Evolutionary conservation across 2,888 invertebrate species (phyloP).

Genomic region (Dasypogon diadema): DNA sequence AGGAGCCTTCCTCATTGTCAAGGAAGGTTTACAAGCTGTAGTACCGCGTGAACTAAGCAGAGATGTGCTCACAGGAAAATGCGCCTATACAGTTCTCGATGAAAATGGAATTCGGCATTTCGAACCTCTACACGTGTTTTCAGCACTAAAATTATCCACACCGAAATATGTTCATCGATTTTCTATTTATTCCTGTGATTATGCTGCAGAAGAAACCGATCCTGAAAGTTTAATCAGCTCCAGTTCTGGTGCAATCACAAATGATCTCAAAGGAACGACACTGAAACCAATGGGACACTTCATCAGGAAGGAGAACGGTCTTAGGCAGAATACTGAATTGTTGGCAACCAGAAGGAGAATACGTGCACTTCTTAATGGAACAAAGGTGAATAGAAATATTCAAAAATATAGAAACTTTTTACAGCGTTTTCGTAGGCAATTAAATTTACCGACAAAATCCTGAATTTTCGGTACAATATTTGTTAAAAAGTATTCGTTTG

Average conservation of each 20-base stretch:
- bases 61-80: constrained; percentile 79
- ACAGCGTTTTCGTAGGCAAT: constrained; percentile 50
- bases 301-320: constrained; percentile 4
- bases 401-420: constrained; percentile 55
- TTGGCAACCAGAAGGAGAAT: constrained; percentile 53
- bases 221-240: constrained; percentile 7
- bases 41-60: constrained; percentile 82
- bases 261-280: not conserved
- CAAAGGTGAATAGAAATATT: constrained; percentile 55
- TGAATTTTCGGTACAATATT: constrained; percentile 10
- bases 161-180: constrained; percentile 74
- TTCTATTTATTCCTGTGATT: constrained; percentile 76
- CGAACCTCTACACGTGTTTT: constrained; percentile 81
- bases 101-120: constrained; percentile 82
- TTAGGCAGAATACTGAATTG: constrained; percentile 47
- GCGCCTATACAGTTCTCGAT: constrained; percentile 81
- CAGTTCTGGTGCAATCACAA: not conserved
- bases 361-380: constrained; percentile 51
- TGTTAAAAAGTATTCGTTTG: constrained; percentile 19
- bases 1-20: constrained; percentile 76
- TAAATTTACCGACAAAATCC: constrained; percentile 35
- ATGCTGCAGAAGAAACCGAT: constrained; percentile 60
- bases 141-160: constrained; percentile 76
- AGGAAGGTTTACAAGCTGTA: constrained; percentile 80
- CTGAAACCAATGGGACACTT: not conserved